Base-by-base conservation (phyloP, 2,797 vertebrate species). In the Scleropages formosus region DNA sequence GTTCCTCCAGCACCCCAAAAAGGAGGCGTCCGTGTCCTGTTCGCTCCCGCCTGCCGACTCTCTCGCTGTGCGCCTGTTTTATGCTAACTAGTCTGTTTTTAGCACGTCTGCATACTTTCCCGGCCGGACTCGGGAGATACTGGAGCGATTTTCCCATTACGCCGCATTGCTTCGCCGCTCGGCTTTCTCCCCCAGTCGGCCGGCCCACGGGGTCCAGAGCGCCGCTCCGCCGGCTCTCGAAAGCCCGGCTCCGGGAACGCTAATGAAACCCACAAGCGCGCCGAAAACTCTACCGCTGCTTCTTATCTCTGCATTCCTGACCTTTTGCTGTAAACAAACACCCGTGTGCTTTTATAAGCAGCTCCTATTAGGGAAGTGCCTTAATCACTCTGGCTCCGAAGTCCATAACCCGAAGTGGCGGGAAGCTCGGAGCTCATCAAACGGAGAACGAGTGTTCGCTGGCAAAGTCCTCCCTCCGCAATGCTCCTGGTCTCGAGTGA, bases 141-240 rank as follows among this genome's bases (percentile, higher is more conserved):
- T 53, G 59, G 4, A 68, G 44, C 58, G 11, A 69, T 78, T 78
- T 68, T 15, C 63, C 74, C 72, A 44, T 74, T 73, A 59, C 62
- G 8, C 11, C 12, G 4, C 47, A 62, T 62, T 13, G 71, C 71
- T 44, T 22, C 53, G 47, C 18, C 68, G 76, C 44, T 74, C 59
- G 47, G 60, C 61, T 39, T 72, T 31, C 71, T 72, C 68, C 44
- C 39, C 64, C 20, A 75, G 67, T 56, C 60, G 20, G 18, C 47
- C 26, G 49, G 24, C 24, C n/a, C 51, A 12, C 1, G 16, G 20
- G 18, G 58, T 24, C 3, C 18, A 39, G 66, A 1, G 27, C 47
- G 1, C 22, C 12, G 46, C 8, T 27, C 63, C 76, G 75, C 67
- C 70, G 68, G 68, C 59, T 46, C 68, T 11, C 6, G 16, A 61